Base-by-base conservation (phyloP, 92 coral and sea anemone genomes). In the Zoanthus solanderi region DNA sequence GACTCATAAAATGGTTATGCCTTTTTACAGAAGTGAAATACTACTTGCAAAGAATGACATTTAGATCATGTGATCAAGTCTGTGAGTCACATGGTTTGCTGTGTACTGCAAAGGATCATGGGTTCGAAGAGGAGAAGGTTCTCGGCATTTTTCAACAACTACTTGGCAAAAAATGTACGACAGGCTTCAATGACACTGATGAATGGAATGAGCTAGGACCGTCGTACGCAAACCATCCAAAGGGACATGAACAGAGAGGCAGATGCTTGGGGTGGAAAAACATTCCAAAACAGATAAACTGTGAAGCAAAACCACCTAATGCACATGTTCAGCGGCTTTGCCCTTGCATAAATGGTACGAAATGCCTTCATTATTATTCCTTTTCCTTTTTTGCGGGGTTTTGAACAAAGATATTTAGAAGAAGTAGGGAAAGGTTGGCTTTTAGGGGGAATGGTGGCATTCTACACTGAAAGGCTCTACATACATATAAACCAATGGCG, bases 51-150 rank as follows among this genome's bases (percentile, higher is more conserved):
- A 6, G 8, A 4, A 15, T 11, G 74, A 16, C 9, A 9, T 7
- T 0, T 0, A 30, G 5, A 4, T 69, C 74, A 69, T 75, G 79
- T 50, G 79, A 75, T 48, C 60, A 75, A 0, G 58, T 47, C 12
- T 75, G 79, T 47, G 58, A 47, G 79, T 75, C 79, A 48, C 58
- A 14, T 75, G 79, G 79, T 12, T 12, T 75, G 29, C 79, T 46
- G 0, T 75, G 79, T 60, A 48, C 79, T 6, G 60, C 79, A 28
- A 28, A 75, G 60, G 79, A 75, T 75, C 79, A 75, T 47, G 79
- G 79, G 60, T 75, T 75, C 18, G 29, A 61, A 16, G 60, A 75
- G 14, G 29, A 16, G 34, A 75, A 50, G 14, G 60, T 75, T 47
- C 79, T 75, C 16, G 18, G 37, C 13, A 75, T 47, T 23, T 75